Percentiles rank a stretch among this genome's conserved stretches.
Conservation (phyloP, 2,113 vertebrate species). For the Corvus cornix region DNA sequence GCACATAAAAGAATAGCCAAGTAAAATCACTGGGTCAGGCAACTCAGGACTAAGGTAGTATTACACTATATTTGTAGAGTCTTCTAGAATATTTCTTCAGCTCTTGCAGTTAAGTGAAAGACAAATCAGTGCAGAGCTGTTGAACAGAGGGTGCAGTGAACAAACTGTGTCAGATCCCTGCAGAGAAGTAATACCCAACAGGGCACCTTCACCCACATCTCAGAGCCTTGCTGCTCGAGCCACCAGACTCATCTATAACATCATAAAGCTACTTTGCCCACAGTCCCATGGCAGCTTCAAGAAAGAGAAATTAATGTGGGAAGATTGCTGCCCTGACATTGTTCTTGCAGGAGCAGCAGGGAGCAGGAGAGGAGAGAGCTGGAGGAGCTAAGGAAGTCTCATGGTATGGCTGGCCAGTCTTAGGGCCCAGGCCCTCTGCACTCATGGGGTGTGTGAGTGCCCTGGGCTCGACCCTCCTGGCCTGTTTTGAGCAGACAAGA, state of each 20-base stretch:
- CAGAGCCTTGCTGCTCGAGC: neutral
- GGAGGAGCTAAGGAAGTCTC: neutral
- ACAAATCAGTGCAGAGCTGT: neutral
- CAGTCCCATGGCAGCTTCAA: neutral
- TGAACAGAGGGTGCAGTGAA: neutral
- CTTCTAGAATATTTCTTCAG: neutral
- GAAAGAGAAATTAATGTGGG: neutral
- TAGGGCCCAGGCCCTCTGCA: neutral
- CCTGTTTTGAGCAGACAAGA: neutral
- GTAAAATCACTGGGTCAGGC: neutral
- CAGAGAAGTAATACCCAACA: neutral
- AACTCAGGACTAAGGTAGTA: neutral
- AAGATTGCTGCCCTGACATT: neutral
- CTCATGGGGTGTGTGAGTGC: accelerated
- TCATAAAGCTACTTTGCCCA: neutral
- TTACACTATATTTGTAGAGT: neutral
- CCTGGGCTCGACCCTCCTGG: neutral
- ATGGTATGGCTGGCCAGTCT: neutral
- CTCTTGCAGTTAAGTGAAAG: neutral
- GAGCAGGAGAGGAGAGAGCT: neutral
- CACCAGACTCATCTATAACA: neutral
- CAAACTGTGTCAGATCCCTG: neutral
- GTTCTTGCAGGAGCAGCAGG: neutral
- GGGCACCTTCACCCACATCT: neutral
- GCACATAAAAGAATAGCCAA: neutral